Base-by-base conservation (phyloP, 2,113 vertebrate species). In the Nothocercus julius region DNA sequence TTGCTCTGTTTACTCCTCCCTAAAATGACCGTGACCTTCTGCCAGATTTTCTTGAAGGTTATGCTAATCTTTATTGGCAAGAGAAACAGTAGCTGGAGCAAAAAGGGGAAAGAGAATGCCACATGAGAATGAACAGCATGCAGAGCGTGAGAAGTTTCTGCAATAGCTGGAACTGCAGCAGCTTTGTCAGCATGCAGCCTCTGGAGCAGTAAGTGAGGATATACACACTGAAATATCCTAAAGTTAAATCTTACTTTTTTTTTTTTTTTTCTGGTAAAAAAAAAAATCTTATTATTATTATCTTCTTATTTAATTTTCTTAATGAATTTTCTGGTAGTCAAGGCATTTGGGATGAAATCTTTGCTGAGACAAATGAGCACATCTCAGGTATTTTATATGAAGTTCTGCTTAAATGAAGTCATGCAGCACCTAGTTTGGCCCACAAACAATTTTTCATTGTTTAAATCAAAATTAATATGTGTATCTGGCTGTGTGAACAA, bases 1-100 rank as follows among this genome's bases (percentile, higher is more conserved):
- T 92, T 51, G 67, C 68, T 90, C 47, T 96, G 72, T 96, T 95
- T 96, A 92, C 93, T 95, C 93, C 95, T 94, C 85, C 85, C 87
- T 91, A 68, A 95, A 95, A 95, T 83, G 91, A 91, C 85, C 34
- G 1, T 91, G 95, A 96, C 96, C 94, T 95, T 95, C 94, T 95
- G 93, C 90, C 93, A 95, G 94, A 96, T 91, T 95, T 96, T 97
- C 93, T 95, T 95, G 93, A 97, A 96, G 95, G 95, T 95, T 94
- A 95, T 89, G 87, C 68, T 97, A 96, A 96, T 97, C 95, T 96
- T 95, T 95, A 87, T 88, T 95, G 95, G 95, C 95, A 95, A 95
- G 87, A 92, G 89, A 89, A 97, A 95, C 91, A 91, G 96, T 95
- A 97, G 95, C 95, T 96, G 94, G 93, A 97, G 93, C 67, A 70